Evolutionary conservation across 2,888 invertebrate genomes (phyloP), one percentile per base, ranked within the genome.

Genomic region (Siphlonurus alternatus): DNA sequence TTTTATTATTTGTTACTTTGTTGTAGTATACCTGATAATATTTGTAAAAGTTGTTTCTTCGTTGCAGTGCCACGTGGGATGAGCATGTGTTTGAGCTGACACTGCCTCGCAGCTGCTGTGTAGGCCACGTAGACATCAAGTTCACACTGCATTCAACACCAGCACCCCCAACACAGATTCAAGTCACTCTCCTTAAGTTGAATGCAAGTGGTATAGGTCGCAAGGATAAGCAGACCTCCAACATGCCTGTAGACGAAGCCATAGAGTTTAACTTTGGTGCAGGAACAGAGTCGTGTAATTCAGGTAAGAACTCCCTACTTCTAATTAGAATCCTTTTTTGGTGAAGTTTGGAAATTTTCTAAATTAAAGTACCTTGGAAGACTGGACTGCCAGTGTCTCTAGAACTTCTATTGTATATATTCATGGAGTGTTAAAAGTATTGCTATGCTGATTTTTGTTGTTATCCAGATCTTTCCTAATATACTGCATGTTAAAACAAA

Each of bases 41-140:
- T 15, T n/a, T 51, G n/a, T n/a, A n/a, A n/a, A n/a, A n/a, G n/a
- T n/a, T n/a, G n/a, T 23, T 63, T 20, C 15, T 61, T 65, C 23
- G 62, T 68, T 71, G 2, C 71, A 82, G 83, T 62, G 83, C 89
- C 23, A 92, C 93, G 0, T 93, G 92, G 90, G 92, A 93, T 72
- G 94, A 95, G 73, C 94, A 95, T 71, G 83, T 94, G 24, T 86
- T 95, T 71, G 95, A 95, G 74, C 77, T 95, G 5, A 90, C 92
- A 0, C 74, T 95, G 63, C 90, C 93, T 0, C 84, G 87, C 68
- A 85, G 86, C 61, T 83, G 85, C 1, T 83, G 84, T 51, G 78
- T 94, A 64, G 93, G 93, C n/a, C 94, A 94, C 71, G 86, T 95
- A 23, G 93, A 94, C 74, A 84, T 95, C 60, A 87, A 88, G 68